These are phyloP conservation scores for Xanthia togata DNA, from an alignment of 2,888 invertebrate genomes.

Conservation along the genomic window DNA sequence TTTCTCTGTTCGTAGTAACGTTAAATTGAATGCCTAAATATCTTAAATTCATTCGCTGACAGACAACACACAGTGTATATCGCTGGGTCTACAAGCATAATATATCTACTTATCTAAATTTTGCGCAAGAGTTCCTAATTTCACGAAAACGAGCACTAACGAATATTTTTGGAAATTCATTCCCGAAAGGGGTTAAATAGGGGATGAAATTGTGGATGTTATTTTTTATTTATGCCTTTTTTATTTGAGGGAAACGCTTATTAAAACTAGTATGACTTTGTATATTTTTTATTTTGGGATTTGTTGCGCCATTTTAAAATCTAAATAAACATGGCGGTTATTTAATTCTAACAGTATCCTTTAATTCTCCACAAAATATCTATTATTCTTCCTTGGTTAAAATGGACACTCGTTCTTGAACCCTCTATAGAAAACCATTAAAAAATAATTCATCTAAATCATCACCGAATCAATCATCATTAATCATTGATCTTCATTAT, in stretches of 20 bases:
- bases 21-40: not conserved
- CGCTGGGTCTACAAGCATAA: too few relatives aligned
- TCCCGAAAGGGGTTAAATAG: not conserved
- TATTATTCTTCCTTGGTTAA: not conserved
- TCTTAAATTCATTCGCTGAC: not conserved
- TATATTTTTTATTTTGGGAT: not conserved
- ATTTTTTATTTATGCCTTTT: too few relatives aligned
- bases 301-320: not conserved
- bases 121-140: not conserved
- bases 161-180: not conserved
- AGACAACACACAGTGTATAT: not conserved
- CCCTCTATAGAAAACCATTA: not conserved
- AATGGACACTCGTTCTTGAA: not conserved
- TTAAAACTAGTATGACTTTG: not conserved
- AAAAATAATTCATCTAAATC: too few relatives aligned
- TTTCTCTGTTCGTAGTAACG: slow-evolving; percentile 1
- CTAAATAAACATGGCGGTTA: not conserved
- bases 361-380: too few relatives aligned
- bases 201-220: not conserved
- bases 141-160: not conserved
- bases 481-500: not conserved
- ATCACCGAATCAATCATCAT: too few relatives aligned
- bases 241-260: not conserved
- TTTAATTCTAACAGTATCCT: too few relatives aligned
- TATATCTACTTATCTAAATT: too few relatives aligned